These are phyloP conservation scores for Palloptera scutellata DNA, from an alignment of 2,888 invertebrate genomes.

Conservation along the genomic window DNA sequence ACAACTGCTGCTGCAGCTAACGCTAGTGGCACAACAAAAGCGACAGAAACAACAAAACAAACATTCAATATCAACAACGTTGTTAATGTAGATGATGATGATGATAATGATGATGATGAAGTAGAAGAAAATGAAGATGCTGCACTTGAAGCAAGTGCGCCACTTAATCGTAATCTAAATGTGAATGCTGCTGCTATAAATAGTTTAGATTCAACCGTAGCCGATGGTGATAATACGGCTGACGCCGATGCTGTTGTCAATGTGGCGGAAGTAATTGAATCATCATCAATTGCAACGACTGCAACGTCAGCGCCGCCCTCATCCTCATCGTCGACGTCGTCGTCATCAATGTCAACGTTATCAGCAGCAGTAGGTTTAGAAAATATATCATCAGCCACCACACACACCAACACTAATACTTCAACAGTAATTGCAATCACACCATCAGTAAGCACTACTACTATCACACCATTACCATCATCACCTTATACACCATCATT, in stretches of 20 bases:
- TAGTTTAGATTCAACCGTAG: not conserved
- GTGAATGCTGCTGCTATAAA: not conserved
- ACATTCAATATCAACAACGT: conserved; percentile 8
- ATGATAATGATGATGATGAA: conserved; percentile 14
- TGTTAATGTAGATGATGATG: conserved; percentile 19
- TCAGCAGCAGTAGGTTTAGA: too few relatives aligned
- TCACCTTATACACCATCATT: conserved; percentile 41
- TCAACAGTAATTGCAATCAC: conserved; percentile 7
- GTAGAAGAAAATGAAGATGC: conserved; percentile 21
- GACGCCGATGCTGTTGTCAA: conserved; percentile 21
- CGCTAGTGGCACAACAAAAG: conserved; percentile 9
- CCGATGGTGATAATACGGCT: not conserved
- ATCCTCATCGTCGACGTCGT: conserved; percentile 23
- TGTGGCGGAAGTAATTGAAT: conserved; percentile 37
- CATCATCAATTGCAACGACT: conserved; percentile 27
- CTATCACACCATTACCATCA: conserved; percentile 18
- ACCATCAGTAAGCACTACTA: too few relatives aligned
- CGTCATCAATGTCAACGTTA: conserved; percentile 22
- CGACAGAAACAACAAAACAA: conserved; percentile 24
- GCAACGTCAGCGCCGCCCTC: conserved; percentile 24
- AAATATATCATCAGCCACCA: conserved; percentile 4
- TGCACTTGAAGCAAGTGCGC: conserved; percentile 6
- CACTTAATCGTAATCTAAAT: conserved; percentile 2
- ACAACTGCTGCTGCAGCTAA: conserved; percentile 25
- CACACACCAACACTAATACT: conserved; percentile 29